Conservation (phyloP, 2,797 vertebrate species). For the Cossypha dichroa region DNA sequence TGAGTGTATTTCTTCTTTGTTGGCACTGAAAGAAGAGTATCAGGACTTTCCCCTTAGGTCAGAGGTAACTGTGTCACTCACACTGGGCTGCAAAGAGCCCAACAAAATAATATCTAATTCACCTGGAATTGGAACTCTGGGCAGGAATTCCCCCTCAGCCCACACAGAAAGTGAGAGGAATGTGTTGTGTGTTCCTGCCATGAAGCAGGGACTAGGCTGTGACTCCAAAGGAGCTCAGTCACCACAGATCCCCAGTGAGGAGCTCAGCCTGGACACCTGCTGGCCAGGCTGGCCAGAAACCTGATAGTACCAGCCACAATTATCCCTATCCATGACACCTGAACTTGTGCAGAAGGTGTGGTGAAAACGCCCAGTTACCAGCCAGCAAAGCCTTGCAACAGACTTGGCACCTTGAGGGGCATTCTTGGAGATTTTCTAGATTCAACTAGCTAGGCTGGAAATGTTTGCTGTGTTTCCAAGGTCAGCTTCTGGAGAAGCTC, state of each 20-base stretch:
- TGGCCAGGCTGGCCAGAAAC: neutral
- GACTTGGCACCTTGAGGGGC: neutral
- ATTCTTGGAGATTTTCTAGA: neutral
- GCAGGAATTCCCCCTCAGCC: neutral
- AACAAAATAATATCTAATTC: neutral
- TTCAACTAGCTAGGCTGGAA: neutral
- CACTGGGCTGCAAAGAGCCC: neutral
- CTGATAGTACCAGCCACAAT: neutral
- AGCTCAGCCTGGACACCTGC: neutral
- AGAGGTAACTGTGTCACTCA: neutral
- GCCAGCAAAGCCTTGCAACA: neutral
- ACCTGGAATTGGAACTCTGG: neutral
- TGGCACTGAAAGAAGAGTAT: neutral
- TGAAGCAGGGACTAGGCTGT: neutral
- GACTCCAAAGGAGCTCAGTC: neutral
- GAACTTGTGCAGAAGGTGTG: neutral
- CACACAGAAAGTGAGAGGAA: neutral
- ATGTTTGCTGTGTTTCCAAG: neutral
- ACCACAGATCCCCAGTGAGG: neutral
- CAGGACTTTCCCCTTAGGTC: neutral
- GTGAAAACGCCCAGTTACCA: neutral
- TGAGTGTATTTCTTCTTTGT: constrained; percentile 25
- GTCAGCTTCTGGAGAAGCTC: neutral
- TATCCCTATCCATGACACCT: neutral
- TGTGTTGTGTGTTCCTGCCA: neutral